Evolutionary conservation across 2,888 invertebrate genomes (phyloP).

Genomic region (Apodemia zela): DNA sequence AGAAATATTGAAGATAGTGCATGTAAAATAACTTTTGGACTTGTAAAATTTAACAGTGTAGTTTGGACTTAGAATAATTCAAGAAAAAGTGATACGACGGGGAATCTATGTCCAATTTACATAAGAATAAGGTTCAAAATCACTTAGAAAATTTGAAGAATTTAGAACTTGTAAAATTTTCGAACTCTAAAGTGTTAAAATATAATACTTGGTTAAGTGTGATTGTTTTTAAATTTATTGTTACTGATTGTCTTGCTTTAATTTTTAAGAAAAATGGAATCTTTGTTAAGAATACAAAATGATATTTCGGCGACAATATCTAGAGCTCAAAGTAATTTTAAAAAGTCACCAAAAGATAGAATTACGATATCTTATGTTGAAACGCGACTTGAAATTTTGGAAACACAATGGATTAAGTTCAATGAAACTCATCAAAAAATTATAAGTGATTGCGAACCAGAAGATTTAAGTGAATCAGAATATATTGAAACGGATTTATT

Average conservation of each 20-base stretch:
- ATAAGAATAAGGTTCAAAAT: not conserved
- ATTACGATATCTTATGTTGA: conserved; percentile 22
- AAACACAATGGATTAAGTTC: conserved; percentile 25
- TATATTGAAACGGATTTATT: conserved; percentile 21
- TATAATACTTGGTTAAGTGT: not conserved
- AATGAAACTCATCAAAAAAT: conserved; percentile 17
- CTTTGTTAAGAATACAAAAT: not conserved
- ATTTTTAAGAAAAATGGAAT: not conserved
- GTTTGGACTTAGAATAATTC: not conserved
- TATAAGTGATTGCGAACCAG: conserved; percentile 8
- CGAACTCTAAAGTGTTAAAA: too few species aligned
- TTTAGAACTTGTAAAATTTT: not conserved
- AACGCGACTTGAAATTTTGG: conserved; percentile 23
- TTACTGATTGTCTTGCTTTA: not conserved
- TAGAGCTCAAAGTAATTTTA: conserved; percentile 9
- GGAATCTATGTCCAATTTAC: conserved; percentile 13
- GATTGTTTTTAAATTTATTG: not conserved
- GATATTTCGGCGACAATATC: conserved; percentile 4
- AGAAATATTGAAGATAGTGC: not conserved
- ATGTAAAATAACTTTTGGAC: conserved; percentile 8
- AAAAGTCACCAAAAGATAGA: conserved; percentile 23
- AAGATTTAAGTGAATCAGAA: conserved; percentile 7
- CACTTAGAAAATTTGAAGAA: conserved; percentile 1
- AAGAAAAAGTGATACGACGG: conserved; percentile 7
- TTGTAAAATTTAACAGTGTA: not conserved